These are phyloP conservation scores for Barnardius zonarius DNA, from an alignment of 2,113 vertebrate species.

Conservation along the genomic window DNA sequence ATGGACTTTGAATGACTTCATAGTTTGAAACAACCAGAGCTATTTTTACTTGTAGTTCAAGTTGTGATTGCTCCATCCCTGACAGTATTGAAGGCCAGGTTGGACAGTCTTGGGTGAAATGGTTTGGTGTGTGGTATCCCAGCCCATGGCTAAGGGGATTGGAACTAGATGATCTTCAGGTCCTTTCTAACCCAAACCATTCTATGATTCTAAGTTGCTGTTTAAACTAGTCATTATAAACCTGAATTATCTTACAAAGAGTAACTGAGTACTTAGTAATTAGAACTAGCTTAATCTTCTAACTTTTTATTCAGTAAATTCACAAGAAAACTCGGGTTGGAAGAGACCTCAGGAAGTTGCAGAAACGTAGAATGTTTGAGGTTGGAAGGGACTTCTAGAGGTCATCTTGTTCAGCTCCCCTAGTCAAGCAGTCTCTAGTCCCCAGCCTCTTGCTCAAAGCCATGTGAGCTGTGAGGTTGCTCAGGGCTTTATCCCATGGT, in stretches of 20 bases:
- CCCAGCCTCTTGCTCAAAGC: neutral
- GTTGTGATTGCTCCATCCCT: neutral
- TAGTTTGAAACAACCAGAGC: neutral
- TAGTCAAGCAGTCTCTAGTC: neutral
- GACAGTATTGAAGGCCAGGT: neutral
- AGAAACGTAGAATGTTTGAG: neutral
- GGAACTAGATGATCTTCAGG: neutral
- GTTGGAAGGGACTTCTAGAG: neutral
- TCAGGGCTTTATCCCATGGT: neutral
- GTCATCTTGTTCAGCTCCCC: neutral
- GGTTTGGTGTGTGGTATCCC: neutral
- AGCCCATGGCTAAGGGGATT: neutral
- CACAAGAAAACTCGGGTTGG: neutral
- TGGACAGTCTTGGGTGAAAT: neutral
- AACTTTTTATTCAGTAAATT: neutral
- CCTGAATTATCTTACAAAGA: neutral
- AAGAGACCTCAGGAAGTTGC: neutral
- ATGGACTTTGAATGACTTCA: neutral
- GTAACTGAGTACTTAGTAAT: neutral
- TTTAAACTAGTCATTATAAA: neutral
- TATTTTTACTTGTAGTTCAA: neutral
- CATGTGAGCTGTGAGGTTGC: neutral
- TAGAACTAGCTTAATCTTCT: neutral
- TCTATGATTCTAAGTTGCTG: neutral
- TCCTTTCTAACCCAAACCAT: neutral